These are phyloP conservation scores for Tillus elongatus DNA, from an alignment of 2,888 invertebrate genomes.

Conservation along the genomic window DNA sequence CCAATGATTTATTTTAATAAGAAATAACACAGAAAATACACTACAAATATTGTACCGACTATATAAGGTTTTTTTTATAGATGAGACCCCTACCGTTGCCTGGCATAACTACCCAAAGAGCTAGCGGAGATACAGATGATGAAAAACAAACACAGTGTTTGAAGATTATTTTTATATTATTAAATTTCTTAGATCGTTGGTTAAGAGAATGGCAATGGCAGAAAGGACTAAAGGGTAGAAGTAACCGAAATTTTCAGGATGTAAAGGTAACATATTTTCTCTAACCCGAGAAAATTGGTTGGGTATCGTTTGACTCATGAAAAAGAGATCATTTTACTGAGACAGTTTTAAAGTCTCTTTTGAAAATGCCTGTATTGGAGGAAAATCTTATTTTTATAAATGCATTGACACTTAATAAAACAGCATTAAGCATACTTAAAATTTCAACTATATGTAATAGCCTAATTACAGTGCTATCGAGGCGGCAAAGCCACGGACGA, in stretches of 20 bases:
- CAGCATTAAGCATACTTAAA: too few species aligned
- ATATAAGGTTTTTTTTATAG: constrained; percentile 17
- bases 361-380: too few species aligned
- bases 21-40: too few species aligned
- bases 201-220: constrained; percentile 52
- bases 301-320: neutral
- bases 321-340: too few species aligned
- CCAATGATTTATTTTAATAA: too few species aligned
- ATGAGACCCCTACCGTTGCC: constrained; percentile 23
- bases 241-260: constrained; percentile 29
- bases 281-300: neutral
- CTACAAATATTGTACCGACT: too few species aligned
- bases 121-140: constrained; percentile 24
- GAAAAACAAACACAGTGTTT: constrained; percentile 49
- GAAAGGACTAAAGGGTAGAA: constrained; percentile 25
- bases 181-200: constrained; percentile 73
- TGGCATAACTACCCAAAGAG: constrained; percentile 18
- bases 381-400: too few species aligned
- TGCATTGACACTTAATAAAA: too few species aligned
- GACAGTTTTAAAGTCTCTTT: too few species aligned
- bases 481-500: too few species aligned
- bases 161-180: constrained; percentile 59
- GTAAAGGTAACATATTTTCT: constrained; percentile 21
- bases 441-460: too few species aligned
- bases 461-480: too few species aligned